Evolutionary conservation across 2,113 vertebrate genomes (phyloP).

Genomic region (Dasyprocta punctata): DNA sequence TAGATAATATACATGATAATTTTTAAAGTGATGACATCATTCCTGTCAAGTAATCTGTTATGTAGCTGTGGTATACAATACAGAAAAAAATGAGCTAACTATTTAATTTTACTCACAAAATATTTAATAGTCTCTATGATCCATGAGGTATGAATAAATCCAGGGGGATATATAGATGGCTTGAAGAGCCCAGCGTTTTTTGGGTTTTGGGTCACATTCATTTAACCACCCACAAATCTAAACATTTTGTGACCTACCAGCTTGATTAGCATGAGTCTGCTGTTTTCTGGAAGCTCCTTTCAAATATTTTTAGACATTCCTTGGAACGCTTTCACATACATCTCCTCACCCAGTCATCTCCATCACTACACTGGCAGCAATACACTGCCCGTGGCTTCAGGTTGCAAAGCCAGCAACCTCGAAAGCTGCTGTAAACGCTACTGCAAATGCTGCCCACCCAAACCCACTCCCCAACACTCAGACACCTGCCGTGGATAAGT

Average conservation of each 20-base stretch:
- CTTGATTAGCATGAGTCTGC: not conserved
- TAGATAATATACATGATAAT: not conserved
- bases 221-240: conserved; percentile 3
- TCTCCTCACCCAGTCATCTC: not conserved
- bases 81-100: not conserved
- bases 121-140: not conserved
- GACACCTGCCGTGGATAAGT: not conserved
- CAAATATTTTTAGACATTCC: not conserved
- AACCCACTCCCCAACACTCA: not conserved
- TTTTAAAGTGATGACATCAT: not conserved
- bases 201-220: not conserved
- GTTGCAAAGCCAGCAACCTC: not conserved
- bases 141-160: not conserved
- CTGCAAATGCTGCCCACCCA: not conserved
- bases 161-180: not conserved
- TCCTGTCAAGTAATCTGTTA: not conserved
- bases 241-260: not conserved
- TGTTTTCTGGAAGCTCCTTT: not conserved
- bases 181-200: not conserved
- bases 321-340: not conserved
- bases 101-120: not conserved
- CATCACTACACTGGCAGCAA: not conserved
- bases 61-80: not conserved
- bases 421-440: not conserved
- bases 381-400: not conserved